A percentile compares a stretch with the other conserved stretches of the same genome.
These are phyloP conservation scores for Nomia melanderi DNA, from an alignment of 1,140 invertebrate genomes.

Conservation along the genomic window DNA sequence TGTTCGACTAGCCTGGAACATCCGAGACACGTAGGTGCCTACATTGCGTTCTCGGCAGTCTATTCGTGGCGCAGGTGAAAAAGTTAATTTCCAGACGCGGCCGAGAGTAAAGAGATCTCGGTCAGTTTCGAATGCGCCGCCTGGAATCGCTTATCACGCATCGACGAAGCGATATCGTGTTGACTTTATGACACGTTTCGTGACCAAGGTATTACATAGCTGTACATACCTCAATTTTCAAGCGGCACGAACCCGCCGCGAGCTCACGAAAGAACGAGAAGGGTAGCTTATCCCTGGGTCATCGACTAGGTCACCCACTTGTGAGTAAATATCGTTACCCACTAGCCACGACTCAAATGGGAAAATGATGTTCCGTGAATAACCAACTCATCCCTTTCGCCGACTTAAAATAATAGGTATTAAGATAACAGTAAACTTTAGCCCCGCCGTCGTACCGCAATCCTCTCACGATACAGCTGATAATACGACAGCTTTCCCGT, in stretches of 20 bases:
- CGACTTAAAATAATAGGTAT: conserved; percentile 4
- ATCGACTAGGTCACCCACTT: conserved; percentile 48
- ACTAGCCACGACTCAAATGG: not conserved
- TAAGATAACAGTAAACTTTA: conserved; percentile 12
- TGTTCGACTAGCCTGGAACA: not conserved
- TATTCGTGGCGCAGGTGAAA: not conserved
- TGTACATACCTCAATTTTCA: conserved; percentile 29
- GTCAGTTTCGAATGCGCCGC: not conserved
- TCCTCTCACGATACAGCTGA: not conserved
- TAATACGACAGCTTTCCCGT: not conserved
- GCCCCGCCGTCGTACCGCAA: not conserved
- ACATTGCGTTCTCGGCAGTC: conserved; percentile 7
- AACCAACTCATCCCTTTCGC: conserved; percentile 9
- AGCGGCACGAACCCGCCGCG: conserved; percentile 1
- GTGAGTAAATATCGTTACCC: conserved; percentile 5
- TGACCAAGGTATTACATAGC: conserved; percentile 29
- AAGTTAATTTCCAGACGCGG: not conserved
- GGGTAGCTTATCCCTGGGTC: conserved; percentile 35
- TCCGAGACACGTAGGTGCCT: not conserved
- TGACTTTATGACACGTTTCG: conserved; percentile 41
- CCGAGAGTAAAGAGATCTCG: not conserved
- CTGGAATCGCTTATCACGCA: conserved; percentile 23
- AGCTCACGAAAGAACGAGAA: conserved; percentile 14
- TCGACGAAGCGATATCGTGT: conserved; percentile 28
- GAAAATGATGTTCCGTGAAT: conserved; percentile 33